Percentiles rank a stretch among this genome's conserved stretches.
Conservation (phyloP, 2,113 vertebrate species). For the Sylvilagus bachmani region DNA sequence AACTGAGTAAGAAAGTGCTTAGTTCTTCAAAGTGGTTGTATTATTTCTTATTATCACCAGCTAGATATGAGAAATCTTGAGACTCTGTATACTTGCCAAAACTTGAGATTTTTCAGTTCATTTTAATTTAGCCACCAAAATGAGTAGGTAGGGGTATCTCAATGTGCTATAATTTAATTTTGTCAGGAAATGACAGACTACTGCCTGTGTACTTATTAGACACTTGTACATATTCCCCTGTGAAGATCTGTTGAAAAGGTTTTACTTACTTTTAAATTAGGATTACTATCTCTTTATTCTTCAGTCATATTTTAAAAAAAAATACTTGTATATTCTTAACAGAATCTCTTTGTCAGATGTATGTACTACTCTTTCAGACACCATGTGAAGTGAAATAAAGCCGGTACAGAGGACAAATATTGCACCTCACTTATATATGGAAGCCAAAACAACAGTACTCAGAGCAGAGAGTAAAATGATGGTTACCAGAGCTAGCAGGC, state of each 20-base stretch:
- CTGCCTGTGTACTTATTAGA: no score
- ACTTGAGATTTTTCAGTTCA: background rate
- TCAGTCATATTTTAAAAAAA: background rate
- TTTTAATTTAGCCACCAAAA: background rate
- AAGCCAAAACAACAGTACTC: background rate
- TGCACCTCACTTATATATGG: background rate
- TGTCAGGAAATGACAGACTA: no score
- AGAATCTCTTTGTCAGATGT: background rate
- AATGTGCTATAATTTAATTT: no score
- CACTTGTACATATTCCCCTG: background rate
- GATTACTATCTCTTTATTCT: background rate
- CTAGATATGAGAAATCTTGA: background rate
- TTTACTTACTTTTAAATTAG: slow-evolving; percentile 21
- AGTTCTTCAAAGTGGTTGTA: background rate
- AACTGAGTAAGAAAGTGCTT: background rate
- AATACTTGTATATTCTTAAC: no score
- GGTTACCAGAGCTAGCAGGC: background rate
- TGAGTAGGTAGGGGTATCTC: no score
- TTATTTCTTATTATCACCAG: background rate
- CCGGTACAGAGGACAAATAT: background rate
- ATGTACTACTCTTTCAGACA: background rate
- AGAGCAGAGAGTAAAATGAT: background rate
- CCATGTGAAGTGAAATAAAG: background rate
- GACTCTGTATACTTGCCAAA: background rate
- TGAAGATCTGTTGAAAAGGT: background rate